phyloP scores from a whole-genome alignment of 1,140 invertebrate genomes.

The Heliconius nattereri region DNA sequence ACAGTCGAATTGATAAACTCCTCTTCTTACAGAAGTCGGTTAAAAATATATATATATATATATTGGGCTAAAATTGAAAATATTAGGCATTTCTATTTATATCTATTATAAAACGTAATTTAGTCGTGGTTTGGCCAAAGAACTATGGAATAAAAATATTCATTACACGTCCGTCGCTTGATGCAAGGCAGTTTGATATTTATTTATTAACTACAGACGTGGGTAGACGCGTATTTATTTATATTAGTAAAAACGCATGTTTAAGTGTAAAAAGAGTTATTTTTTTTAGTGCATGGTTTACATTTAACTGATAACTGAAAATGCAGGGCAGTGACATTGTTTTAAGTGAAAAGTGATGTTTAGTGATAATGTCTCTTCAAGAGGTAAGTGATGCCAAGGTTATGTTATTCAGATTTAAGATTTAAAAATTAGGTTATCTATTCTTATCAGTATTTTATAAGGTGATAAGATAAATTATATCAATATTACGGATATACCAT shows the following conservation, averaged over 20 bases:
- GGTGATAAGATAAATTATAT: not conserved
- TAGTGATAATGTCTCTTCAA: slow-evolving; percentile 65
- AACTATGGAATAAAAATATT: not conserved
- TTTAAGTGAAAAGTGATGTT: slow-evolving; percentile 49
- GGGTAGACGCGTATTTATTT: slow-evolving; percentile 15
- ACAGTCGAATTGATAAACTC: too few relatives aligned
- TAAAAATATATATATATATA: too few relatives aligned
- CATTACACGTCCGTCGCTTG: not conserved
- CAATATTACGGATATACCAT: not conserved
- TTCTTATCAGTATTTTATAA: not conserved
- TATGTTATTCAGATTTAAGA: slow-evolving; percentile 18
- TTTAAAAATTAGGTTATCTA: slow-evolving; percentile 21
- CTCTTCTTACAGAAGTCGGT: too few relatives aligned
- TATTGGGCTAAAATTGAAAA: too few relatives aligned
- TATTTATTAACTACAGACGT: not conserved
- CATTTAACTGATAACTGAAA: not conserved
- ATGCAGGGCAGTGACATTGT: slow-evolving; percentile 19
- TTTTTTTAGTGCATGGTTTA: not conserved
- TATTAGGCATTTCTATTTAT: not conserved
- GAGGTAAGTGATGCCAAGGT: slow-evolving; percentile 59
- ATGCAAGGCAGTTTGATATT: slow-evolving; percentile 24
- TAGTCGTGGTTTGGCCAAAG: not conserved
- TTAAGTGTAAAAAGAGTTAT: not conserved
- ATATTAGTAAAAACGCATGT: not conserved
- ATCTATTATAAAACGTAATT: not conserved